Base-by-base conservation (phyloP, 2,113 vertebrate species). In the Tenebrosternarchus preto region DNA sequence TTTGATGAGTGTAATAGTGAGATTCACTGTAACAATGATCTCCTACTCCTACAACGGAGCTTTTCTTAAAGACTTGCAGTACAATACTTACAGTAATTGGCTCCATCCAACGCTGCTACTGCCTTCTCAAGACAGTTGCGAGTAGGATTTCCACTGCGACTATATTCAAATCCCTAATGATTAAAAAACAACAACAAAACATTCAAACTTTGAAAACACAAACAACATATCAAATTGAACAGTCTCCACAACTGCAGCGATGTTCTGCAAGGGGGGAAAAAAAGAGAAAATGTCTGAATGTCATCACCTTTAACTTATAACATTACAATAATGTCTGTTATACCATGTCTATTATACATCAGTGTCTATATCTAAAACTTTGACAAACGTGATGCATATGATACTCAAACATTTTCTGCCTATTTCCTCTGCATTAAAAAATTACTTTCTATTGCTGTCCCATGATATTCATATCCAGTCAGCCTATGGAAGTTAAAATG, bases 121-220 rank as follows among this genome's bases (percentile, higher is more conserved):
- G 92, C 95, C 85, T 92, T 95, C 84, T 99, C 97, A 72, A 99
- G 91, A 80, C 93, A 95, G 15, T 95, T 92, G 69, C 97, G 92
- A 1, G 94, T 97, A 0, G 98, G 98, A 85, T 99, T 99, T 87
- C 98, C 98, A 90, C 93, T 94, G 7, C 98, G 93, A 82, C 92
- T 94, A 76, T 99, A 99, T 0, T 95, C 95, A 86, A 93, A 99
- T 0, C 95, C 95, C 98, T 99, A 27, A 22, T 57, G 4, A 11
- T 73, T 80, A 68, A 80, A 85, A 83, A 36, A 60, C 16, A 31
- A 22, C 24, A 61, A 66, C 27, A 66, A 19, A 3, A 39, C 63
- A 39, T 36, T 7, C 19, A 70, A 31, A 27, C 56, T 66, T 53
- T 50, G 81, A 73, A 53, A 74, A 63, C 60, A 15, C 43, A 27